These are phyloP conservation scores for Cerceris rybyensis DNA, from an alignment of 2,888 invertebrate species.

Conservation along the genomic window DNA sequence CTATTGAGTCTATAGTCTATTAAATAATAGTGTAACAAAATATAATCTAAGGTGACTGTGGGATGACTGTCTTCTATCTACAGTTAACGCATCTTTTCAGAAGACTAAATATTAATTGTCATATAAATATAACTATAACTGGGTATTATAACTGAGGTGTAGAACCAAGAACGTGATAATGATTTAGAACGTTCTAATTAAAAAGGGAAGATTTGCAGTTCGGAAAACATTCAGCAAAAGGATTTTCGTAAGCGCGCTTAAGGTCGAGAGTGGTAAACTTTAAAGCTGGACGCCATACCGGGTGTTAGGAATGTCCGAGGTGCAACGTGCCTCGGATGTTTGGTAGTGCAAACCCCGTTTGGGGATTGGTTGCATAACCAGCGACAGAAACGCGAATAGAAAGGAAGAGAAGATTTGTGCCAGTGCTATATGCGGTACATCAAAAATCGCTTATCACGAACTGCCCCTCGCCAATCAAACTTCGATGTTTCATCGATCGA, in stretches of 20 bases:
- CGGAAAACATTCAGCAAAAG: slow-evolving; percentile 24
- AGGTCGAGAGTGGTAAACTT: slow-evolving; percentile 32
- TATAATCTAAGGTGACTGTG: too few species aligned
- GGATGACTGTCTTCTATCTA: too few species aligned
- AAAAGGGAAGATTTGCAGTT: too few species aligned
- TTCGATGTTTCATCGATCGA: neutral
- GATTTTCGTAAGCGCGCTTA: slow-evolving; percentile 17
- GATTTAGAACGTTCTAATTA: too few species aligned
- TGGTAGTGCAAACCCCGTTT: slow-evolving; percentile 78
- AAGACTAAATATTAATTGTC: too few species aligned
- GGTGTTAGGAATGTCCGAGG: slow-evolving; percentile 74
- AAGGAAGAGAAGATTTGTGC: slow-evolving; percentile 71
- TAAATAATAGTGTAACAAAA: too few species aligned
- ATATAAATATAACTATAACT: too few species aligned
- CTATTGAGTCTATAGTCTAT: too few species aligned
- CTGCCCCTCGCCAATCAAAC: neutral
- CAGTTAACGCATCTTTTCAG: too few species aligned
- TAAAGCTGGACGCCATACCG: slow-evolving; percentile 66
- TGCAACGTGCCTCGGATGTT: slow-evolving; percentile 77
- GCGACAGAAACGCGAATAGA: slow-evolving; percentile 75
- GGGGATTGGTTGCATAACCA: slow-evolving; percentile 77
- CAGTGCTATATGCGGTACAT: slow-evolving; percentile 50
- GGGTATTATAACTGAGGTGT: too few species aligned
- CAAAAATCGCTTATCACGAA: neutral
- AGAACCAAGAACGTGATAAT: too few species aligned